Evolutionary conservation across 1,140 invertebrate species (phyloP).

Genomic region (Drosophila burlai): DNA sequence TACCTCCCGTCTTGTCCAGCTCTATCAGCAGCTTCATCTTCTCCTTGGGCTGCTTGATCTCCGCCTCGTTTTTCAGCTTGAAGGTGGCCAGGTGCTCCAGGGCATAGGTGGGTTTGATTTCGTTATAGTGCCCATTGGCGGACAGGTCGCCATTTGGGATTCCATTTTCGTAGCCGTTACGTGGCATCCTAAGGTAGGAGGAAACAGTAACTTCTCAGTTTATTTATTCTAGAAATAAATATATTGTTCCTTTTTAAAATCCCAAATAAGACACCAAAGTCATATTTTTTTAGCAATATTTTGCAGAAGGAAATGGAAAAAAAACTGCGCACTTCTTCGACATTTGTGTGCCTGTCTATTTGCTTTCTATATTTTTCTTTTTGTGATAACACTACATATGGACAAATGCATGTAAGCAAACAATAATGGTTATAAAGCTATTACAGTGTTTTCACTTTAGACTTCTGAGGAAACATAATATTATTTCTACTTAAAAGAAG

Average conservation of each 20-base stretch:
- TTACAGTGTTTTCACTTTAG: background rate
- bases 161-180: slow-evolving; percentile 76
- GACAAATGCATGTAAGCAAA: slow-evolving; percentile 5
- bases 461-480: background rate
- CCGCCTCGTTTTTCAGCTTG: slow-evolving; percentile 74
- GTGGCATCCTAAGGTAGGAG: slow-evolving; percentile 58
- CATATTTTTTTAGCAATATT: background rate
- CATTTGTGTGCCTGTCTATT: background rate
- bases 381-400: slow-evolving; percentile 13
- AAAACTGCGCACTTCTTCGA: slow-evolving; percentile 14
- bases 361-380: slow-evolving; percentile 1
- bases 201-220: background rate
- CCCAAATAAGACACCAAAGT: background rate
- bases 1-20: slow-evolving; percentile 73
- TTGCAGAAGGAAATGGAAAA: background rate
- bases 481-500: background rate
- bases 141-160: slow-evolving; percentile 28
- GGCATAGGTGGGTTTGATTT: slow-evolving; percentile 79
- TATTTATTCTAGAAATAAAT: too few relatives aligned
- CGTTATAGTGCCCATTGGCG: slow-evolving; percentile 39
- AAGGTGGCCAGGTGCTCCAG: slow-evolving; percentile 80
- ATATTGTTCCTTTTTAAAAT: background rate
- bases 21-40: slow-evolving; percentile 79
- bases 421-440: background rate
- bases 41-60: slow-evolving; percentile 73